phyloP scores from a whole-genome alignment of 2,888 invertebrate species.

The Tuberolachnus salignus region DNA sequence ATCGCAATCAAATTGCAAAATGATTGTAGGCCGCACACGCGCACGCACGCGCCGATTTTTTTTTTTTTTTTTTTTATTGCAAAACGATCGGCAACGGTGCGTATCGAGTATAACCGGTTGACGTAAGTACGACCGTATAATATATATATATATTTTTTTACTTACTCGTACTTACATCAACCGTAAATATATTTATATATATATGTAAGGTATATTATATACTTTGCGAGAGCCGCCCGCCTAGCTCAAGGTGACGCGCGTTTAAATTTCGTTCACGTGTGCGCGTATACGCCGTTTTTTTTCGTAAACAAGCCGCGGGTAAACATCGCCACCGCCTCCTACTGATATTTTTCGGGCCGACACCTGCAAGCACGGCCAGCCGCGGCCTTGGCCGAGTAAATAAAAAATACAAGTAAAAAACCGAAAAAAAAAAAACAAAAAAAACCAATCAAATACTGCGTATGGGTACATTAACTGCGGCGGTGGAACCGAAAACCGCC shows the following conservation, averaged over 20 bases:
- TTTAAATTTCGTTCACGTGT: constrained; percentile 48
- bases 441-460: too few relatives aligned
- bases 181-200: too few relatives aligned
- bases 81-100: constrained; percentile 44
- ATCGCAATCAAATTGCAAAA: constrained; percentile 46
- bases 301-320: neutral
- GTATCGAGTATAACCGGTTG: constrained; percentile 52
- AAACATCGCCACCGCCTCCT: neutral
- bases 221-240: constrained; percentile 23
- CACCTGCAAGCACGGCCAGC: constrained; percentile 1
- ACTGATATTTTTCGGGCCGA: constrained; percentile 18
- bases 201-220: neutral
- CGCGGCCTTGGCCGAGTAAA: constrained; percentile 51
- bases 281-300: neutral
- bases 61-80: neutral
- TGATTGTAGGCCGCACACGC: constrained; percentile 27
- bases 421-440: too few relatives aligned
- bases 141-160: too few relatives aligned
- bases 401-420: too few relatives aligned
- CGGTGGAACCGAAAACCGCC: too few relatives aligned
- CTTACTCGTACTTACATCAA: too few relatives aligned
- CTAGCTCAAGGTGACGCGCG: constrained; percentile 52
- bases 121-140: constrained; percentile 25
- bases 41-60: neutral
- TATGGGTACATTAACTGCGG: too few relatives aligned